A percentile compares a stretch with the other conserved stretches of the same genome.
Evolutionary conservation across 2,113 vertebrate species (phyloP).

Genomic region (Rhinolophus sinicus): DNA sequence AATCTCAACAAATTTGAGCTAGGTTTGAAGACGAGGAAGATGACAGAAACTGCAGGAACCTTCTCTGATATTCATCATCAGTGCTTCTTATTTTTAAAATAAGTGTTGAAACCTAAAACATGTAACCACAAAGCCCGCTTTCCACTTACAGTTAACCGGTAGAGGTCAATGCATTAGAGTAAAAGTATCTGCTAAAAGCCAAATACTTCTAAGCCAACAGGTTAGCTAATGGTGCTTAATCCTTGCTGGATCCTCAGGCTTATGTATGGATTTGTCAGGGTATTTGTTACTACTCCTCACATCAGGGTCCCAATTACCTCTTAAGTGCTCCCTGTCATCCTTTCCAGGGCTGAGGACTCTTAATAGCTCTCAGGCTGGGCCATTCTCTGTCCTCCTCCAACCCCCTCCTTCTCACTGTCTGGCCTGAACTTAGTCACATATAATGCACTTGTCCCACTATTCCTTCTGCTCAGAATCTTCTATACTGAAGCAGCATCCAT

Average conservation of each 20-base stretch:
- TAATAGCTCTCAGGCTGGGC: conserved; percentile 26
- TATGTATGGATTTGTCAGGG: conserved; percentile 24
- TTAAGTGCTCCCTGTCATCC: neutral
- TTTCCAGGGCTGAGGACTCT: neutral
- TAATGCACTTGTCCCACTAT: conserved; percentile 7
- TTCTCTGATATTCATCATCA: neutral
- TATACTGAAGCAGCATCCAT: neutral
- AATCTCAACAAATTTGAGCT: neutral
- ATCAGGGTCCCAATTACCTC: conserved; percentile 68
- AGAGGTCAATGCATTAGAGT: conserved; percentile 1
- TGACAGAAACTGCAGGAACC: neutral
- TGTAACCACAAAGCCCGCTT: neutral
- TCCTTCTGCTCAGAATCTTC: conserved; percentile 1
- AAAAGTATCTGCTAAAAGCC: conserved; percentile 2
- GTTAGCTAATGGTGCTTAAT: conserved; percentile 63
- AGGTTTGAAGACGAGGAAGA: conserved; percentile 29
- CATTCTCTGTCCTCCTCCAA: neutral
- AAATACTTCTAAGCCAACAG: neutral
- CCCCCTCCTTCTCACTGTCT: neutral
- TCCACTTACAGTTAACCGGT: neutral
- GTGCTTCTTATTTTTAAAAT: neutral
- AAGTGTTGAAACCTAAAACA: neutral
- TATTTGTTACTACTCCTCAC: conserved; percentile 51
- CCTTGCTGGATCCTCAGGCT: conserved; percentile 55
- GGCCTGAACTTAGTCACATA: conserved; percentile 16